phyloP scores from a whole-genome alignment of 2,888 invertebrate species.

The Tethea ocularis region DNA sequence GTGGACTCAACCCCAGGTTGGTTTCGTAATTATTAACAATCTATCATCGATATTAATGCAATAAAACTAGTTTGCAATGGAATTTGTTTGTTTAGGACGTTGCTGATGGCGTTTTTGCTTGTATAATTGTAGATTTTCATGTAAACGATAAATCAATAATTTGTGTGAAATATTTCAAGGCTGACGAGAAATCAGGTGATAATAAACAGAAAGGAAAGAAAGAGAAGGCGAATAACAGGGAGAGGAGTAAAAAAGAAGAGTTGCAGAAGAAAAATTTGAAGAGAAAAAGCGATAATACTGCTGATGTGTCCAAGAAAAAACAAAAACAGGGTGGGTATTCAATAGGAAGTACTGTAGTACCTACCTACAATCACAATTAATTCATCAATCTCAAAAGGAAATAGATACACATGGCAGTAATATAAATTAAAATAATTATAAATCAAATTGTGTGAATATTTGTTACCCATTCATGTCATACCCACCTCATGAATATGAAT shows the following conservation, averaged over 20 bases:
- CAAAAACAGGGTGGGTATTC: conserved; percentile 53
- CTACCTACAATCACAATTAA: too few species aligned
- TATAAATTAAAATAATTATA: too few species aligned
- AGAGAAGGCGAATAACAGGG: conserved; percentile 46
- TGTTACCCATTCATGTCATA: too few species aligned
- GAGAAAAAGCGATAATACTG: conserved; percentile 60
- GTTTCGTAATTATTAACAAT: conserved; percentile 47
- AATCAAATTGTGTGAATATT: too few species aligned
- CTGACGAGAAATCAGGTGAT: conserved; percentile 45
- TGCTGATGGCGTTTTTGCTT: conserved; percentile 1
- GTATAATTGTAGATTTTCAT: neutral
- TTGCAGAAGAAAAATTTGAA: conserved; percentile 54
- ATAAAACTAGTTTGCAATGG: conserved; percentile 11
- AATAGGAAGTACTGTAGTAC: neutral
- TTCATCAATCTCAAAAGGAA: too few species aligned
- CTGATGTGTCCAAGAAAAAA: conserved; percentile 47
- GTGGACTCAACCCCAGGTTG: conserved; percentile 76
- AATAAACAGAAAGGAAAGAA: conserved; percentile 49
- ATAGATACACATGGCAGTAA: too few species aligned
- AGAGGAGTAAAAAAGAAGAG: conserved; percentile 54
- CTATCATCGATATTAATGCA: conserved; percentile 9
- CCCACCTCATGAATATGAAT: too few species aligned
- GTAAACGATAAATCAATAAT: conserved; percentile 29
- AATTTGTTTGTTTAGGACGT: neutral
- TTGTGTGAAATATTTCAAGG: conserved; percentile 49